These are phyloP conservation scores for Genyomyrus donnyi DNA, from an alignment of 2,113 vertebrate genomes.

Conservation along the genomic window DNA sequence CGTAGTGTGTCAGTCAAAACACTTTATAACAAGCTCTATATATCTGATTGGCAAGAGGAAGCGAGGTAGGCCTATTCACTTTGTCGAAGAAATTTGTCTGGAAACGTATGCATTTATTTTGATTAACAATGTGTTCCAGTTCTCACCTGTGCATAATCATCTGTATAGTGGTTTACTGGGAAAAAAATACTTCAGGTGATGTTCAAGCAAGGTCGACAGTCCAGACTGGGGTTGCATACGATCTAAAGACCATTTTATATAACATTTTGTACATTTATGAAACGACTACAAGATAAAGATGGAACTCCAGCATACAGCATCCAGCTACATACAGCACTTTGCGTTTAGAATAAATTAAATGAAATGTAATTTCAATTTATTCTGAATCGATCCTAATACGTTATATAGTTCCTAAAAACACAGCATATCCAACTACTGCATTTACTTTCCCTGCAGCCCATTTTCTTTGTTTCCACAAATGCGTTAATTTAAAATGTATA, in stretches of 20 bases:
- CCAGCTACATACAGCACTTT: background rate
- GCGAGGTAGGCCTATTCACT: background rate
- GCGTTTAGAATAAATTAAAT: background rate
- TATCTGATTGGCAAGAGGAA: background rate
- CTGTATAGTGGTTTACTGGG: background rate
- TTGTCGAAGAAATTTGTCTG: background rate
- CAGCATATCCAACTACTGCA: background rate
- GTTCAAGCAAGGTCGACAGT: background rate
- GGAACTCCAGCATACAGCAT: background rate
- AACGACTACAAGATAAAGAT: background rate
- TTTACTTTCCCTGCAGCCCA: background rate
- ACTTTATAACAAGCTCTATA: conserved; percentile 11
- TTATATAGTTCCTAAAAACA: background rate
- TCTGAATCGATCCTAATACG: background rate
- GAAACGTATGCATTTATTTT: background rate
- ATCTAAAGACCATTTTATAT: background rate
- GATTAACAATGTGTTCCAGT: background rate
- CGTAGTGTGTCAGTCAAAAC: conserved; percentile 18
- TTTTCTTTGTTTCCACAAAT: background rate
- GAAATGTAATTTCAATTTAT: background rate
- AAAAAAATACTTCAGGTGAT: background rate
- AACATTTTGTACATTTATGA: background rate
- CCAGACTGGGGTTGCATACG: background rate
- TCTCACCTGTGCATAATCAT: background rate
- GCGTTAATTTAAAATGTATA: too few species aligned